These are phyloP conservation scores for Pipra filicauda DNA, from an alignment of 2,113 vertebrate species.

Conservation along the genomic window DNA sequence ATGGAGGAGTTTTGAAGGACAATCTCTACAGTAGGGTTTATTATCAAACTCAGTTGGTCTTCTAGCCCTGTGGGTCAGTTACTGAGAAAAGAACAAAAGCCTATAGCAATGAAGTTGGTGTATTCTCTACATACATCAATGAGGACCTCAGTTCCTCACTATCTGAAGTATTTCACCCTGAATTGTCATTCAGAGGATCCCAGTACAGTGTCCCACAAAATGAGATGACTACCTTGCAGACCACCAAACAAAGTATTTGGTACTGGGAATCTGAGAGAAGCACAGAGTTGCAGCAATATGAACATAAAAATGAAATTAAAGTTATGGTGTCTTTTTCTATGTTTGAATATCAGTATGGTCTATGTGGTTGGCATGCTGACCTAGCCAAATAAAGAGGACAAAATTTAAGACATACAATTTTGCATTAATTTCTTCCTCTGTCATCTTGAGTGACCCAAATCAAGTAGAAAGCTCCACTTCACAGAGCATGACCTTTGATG, in stretches of 20 bases:
- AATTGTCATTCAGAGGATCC: neutral
- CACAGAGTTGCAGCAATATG: neutral
- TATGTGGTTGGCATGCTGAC: neutral
- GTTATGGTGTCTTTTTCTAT: neutral
- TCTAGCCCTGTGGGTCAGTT: neutral
- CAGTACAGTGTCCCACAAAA: neutral
- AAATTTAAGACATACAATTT: neutral
- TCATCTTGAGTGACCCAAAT: neutral
- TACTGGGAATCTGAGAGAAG: neutral
- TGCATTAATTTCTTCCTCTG: neutral
- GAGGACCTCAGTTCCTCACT: neutral
- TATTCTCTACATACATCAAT: neutral
- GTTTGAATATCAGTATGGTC: neutral
- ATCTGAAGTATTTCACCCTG: neutral
- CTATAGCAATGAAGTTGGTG: neutral
- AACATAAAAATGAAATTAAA: neutral
- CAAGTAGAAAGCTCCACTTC: neutral
- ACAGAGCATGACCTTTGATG: neutral
- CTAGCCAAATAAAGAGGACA: neutral
- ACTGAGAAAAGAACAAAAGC: neutral
- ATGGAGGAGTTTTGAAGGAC: neutral
- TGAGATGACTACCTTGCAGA: neutral
- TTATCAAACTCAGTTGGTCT: neutral
- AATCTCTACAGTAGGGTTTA: neutral
- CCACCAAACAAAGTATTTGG: neutral